Evolutionary conservation across 2,113 vertebrate species (phyloP).

Genomic region (Pangasianodon hypophthalmus): DNA sequence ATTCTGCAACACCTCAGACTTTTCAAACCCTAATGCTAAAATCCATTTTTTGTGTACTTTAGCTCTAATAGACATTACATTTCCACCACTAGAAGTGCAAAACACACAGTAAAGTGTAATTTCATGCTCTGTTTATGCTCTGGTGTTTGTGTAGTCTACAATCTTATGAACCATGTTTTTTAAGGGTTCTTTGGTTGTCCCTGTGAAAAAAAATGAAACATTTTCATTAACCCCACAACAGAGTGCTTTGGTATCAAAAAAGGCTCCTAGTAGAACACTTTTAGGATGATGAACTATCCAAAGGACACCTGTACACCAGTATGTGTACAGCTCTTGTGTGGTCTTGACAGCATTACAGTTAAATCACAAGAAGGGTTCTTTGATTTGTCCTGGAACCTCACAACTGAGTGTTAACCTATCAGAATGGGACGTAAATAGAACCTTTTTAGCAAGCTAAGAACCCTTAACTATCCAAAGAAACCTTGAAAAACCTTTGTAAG

Average conservation of each 20-base stretch:
- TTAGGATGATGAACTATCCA: neutral
- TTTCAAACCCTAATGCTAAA: neutral
- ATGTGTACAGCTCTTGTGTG: neutral
- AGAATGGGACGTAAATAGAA: neutral
- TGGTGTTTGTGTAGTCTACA: neutral
- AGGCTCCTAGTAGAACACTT: neutral
- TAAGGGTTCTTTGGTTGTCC: neutral
- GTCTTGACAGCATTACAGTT: neutral
- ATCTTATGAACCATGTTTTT: neutral
- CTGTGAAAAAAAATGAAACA: neutral
- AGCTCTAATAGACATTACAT: neutral
- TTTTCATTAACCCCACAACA: neutral
- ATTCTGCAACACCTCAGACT: neutral
- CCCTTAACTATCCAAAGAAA: neutral
- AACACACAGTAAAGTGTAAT: neutral
- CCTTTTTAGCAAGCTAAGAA: too few species aligned
- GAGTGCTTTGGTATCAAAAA: neutral
- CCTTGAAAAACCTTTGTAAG: neutral
- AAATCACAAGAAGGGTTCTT: too few species aligned
- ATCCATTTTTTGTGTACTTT: conserved; percentile 3
- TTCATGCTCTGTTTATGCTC: neutral
- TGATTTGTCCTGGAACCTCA: neutral
- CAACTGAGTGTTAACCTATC: neutral
- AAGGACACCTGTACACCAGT: too few species aligned
- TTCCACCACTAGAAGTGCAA: neutral